phyloP scores from a whole-genome alignment of 2,888 invertebrate genomes.

The Cheilosia pagana region DNA sequence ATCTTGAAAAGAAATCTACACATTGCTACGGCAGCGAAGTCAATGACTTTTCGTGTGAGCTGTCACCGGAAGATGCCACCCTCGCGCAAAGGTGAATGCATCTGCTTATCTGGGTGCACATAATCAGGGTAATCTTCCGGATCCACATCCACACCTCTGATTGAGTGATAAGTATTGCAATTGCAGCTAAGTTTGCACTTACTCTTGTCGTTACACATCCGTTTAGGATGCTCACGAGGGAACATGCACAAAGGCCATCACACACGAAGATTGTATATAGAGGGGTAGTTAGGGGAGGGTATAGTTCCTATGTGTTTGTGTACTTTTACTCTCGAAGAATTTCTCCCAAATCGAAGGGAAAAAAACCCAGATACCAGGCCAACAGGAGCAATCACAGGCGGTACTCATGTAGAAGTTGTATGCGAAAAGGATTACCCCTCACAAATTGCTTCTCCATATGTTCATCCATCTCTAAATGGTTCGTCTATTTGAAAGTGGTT shows the following conservation, averaged over 20 bases:
- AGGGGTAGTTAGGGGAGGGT: not conserved
- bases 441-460: too few species aligned
- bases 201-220: conserved; percentile 22
- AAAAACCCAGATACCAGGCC: conserved; percentile 56
- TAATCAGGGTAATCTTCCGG: conserved; percentile 50
- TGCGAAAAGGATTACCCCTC: too few species aligned
- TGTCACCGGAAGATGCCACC: conserved; percentile 9
- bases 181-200: conserved; percentile 66
- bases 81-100: not conserved
- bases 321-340: conserved; percentile 30
- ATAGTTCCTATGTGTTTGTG: not conserved
- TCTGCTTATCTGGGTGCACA: conserved; percentile 24
- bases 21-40: not conserved
- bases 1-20: not conserved
- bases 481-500: too few species aligned
- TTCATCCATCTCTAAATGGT: too few species aligned
- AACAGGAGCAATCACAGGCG: conserved; percentile 29
- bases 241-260: not conserved
- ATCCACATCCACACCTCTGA: conserved; percentile 41
- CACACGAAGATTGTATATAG: not conserved
- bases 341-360: conserved; percentile 33
- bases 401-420: not conserved
- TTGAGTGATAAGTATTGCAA: conserved; percentile 67
- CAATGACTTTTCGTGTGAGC: not conserved
- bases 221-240: not conserved